A percentile compares a stretch with the other conserved stretches of the same genome.
These are phyloP conservation scores for Phyllostomus discolor DNA, from an alignment of 2,113 vertebrate genomes.

Conservation along the genomic window DNA sequence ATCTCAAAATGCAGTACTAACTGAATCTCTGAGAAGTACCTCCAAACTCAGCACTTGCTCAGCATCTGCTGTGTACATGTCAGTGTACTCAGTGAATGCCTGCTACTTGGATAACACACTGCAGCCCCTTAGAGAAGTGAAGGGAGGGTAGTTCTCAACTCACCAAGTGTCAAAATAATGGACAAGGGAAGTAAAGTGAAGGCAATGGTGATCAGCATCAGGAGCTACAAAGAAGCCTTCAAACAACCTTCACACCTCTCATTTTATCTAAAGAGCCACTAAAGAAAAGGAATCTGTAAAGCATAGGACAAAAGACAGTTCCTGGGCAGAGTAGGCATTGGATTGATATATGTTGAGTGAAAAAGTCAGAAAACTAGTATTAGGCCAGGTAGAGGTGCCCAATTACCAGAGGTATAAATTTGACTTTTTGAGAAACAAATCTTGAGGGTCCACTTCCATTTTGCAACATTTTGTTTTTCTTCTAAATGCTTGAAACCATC, in stretches of 20 bases:
- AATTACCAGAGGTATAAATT: background rate
- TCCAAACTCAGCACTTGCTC: background rate
- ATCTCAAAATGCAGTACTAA: background rate
- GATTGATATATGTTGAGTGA: background rate
- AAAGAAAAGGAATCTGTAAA: background rate
- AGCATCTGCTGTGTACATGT: background rate
- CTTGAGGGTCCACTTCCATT: background rate
- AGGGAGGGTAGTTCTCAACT: slow-evolving; percentile 7
- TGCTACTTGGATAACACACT: slow-evolving; percentile 20
- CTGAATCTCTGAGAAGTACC: background rate
- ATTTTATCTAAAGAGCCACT: slow-evolving; percentile 36
- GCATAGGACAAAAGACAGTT: background rate
- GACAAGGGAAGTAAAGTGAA: slow-evolving; percentile 10
- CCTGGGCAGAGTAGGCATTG: background rate
- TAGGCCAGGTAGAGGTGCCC: background rate
- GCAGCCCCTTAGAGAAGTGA: background rate
- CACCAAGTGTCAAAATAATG: slow-evolving; percentile 43
- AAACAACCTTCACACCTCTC: background rate
- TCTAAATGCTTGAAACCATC: background rate
- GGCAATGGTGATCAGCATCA: background rate
- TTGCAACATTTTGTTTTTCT: background rate
- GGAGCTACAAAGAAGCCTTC: slow-evolving; percentile 44
- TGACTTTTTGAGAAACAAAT: background rate
- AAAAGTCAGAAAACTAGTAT: slow-evolving; percentile 11
- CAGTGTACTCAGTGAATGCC: background rate